Conservation (phyloP, 2,888 invertebrate species). For the Athripsodes cinereus region DNA sequence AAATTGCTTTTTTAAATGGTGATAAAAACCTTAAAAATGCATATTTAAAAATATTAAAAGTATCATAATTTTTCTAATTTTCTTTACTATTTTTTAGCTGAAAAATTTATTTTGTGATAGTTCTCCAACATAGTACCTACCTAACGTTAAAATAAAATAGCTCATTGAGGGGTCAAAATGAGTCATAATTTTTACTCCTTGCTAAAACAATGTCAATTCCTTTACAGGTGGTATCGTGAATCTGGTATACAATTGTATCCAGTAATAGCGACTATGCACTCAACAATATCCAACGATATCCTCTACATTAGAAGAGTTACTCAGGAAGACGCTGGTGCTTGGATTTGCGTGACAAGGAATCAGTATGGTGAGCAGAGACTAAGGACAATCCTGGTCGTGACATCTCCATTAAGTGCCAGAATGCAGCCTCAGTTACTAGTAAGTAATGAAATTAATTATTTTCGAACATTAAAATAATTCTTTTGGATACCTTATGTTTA, state of each 20-base stretch:
- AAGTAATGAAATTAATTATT: slow-evolving; percentile 12
- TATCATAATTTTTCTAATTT: too few species aligned
- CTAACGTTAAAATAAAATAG: too few species aligned
- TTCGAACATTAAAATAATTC: too few species aligned
- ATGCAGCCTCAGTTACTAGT: slow-evolving; percentile 60
- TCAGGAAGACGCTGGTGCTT: slow-evolving; percentile 61
- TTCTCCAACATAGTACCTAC: too few species aligned
- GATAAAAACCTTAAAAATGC: too few species aligned
- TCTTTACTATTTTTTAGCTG: too few species aligned
- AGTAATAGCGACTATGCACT: slow-evolving; percentile 53
- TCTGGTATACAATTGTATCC: slow-evolving; percentile 55
- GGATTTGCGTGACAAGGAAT: slow-evolving; percentile 70
- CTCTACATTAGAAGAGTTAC: slow-evolving; percentile 61
- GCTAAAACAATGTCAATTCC: neutral
- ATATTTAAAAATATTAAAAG: too few species aligned
- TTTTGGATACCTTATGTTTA: too few species aligned
- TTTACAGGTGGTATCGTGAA: slow-evolving; percentile 55
- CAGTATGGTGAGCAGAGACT: slow-evolving; percentile 64
- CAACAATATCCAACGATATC: slow-evolving; percentile 60
- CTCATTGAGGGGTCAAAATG: too few species aligned
- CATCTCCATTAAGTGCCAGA: slow-evolving; percentile 57
- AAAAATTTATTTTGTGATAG: too few species aligned
- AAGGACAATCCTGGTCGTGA: slow-evolving; percentile 58
- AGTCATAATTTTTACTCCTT: too few species aligned
- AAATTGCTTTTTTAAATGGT: too few species aligned